These are phyloP conservation scores for Chinchilla lanigera DNA, from an alignment of 2,113 vertebrate species.

Conservation along the genomic window DNA sequence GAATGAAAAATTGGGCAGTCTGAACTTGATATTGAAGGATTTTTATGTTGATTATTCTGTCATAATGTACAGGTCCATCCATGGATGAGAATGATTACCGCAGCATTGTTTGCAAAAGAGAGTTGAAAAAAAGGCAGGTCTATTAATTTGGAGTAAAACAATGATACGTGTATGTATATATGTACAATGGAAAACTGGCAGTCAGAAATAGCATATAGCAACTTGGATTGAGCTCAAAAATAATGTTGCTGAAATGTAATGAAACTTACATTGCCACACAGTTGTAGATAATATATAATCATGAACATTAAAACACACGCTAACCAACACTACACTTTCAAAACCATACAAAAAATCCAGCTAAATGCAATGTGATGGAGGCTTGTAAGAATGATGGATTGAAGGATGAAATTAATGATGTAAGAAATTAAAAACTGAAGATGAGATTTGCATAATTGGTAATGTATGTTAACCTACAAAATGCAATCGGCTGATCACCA, in stretches of 20 bases:
- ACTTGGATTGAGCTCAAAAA: not conserved
- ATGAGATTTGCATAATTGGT: not conserved
- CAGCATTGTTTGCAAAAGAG: not conserved
- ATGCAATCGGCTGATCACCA: not conserved
- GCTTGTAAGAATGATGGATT: not conserved
- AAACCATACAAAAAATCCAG: conserved; percentile 26
- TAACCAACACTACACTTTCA: not conserved
- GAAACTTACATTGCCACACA: not conserved
- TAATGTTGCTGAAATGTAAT: conserved; percentile 5
- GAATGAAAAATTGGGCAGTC: not conserved
- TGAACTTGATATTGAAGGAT: not conserved
- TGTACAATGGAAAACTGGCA: not conserved
- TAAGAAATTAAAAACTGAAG: not conserved
- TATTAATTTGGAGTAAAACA: not conserved
- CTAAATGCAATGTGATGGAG: not conserved
- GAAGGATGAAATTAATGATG: not conserved
- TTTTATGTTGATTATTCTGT: not conserved
- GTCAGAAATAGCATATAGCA: not conserved
- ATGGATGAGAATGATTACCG: not conserved
- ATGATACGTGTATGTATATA: not conserved
- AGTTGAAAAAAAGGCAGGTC: not conserved
- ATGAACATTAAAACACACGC: not conserved
- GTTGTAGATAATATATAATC: not conserved
- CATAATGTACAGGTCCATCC: not conserved
- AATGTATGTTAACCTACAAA: not conserved